phyloP scores from a whole-genome alignment of 2,113 vertebrate species.

The Phylloscopus trochilus region DNA sequence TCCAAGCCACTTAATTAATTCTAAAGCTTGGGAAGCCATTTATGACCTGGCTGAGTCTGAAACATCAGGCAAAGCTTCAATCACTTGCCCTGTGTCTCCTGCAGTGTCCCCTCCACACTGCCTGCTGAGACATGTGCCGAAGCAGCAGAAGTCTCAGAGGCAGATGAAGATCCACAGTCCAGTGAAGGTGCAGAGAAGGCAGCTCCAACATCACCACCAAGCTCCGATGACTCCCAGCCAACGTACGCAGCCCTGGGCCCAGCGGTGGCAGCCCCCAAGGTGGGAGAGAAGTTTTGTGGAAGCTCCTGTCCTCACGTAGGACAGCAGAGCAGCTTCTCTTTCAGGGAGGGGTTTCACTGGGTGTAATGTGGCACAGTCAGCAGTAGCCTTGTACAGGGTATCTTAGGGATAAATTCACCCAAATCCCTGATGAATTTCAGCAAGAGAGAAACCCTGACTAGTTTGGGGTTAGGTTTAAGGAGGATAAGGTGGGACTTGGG shows the following conservation, averaged over 20 bases:
- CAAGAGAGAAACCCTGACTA: neutral
- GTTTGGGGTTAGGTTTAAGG: neutral
- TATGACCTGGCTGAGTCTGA: neutral
- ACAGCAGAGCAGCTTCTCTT: fast-evolving
- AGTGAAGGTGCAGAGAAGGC: slow-evolving; percentile 87
- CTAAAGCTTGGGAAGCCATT: neutral
- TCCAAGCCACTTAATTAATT: fast-evolving
- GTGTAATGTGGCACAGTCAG: fast-evolving
- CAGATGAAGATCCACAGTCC: slow-evolving; percentile 87
- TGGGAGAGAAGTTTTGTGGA: slow-evolving; percentile 27
- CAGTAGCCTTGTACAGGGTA: neutral
- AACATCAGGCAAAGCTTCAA: neutral
- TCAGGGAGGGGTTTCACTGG: neutral
- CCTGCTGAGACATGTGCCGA: slow-evolving; percentile 80
- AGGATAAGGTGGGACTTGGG: neutral
- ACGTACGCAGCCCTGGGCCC: slow-evolving; percentile 71
- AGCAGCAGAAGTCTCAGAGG: slow-evolving; percentile 80
- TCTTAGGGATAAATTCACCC: neutral
- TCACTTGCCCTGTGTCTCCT: slow-evolving; percentile 50
- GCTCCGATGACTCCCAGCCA: slow-evolving; percentile 81
- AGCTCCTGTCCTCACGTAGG: fast-evolving
- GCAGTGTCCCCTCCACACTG: slow-evolving; percentile 72
- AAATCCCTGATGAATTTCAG: neutral
- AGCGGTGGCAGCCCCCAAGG: slow-evolving; percentile 74
- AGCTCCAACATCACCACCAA: slow-evolving; percentile 74